Evolutionary conservation across 64 coral and sea anemone genomes (phyloP), one percentile per base, ranked within the genome.

Genomic region (Montipora foliosa): DNA sequence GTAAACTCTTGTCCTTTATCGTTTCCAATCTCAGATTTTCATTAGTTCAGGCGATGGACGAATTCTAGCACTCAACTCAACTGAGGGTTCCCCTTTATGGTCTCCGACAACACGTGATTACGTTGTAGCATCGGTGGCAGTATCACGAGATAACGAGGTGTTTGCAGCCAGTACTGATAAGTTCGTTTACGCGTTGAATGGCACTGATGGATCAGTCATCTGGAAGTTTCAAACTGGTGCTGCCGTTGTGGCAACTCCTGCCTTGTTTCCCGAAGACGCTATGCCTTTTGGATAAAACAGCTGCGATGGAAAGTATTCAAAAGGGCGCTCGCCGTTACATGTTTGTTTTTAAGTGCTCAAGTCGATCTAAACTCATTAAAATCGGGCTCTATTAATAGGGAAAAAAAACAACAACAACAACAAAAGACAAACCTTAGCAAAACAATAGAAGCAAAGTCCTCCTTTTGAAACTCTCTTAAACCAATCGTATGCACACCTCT

Each of bases 141-240:
- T 97, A 8, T 90, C 89, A 47, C 60, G 87, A 12, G 82, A 92
- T 91, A 83, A 90, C 53, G 92, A 91, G 4, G 93, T 97, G 15
- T 97, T 82, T 83, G 95, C 92, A 10, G 93, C 87, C 2, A 97
- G 95, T 75, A 88, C 88, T n/a, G 92, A 97, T 74, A 94, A 90
- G 6, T 88, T 76, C 47, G 75, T 97, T 19, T 94, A 97, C 52
- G 92, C 95, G 11, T 44, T 97, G 3, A 69, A 97, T 58, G 95
- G 93, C 16, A 68, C 92, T 8, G 95, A 97, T 64, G 95, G 95
- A 0, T 88, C 88, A 4, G 72, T 97, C 3, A 48, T 97, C 6
- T 97, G 95, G 95, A 97, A 82, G 59, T 97, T 88, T 77, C 81
- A 94, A 74, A 97, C 95, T 67, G 91, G 91, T 11, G 95, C 79